phyloP scores from a whole-genome alignment of 2,888 invertebrate species.

The Cheiracanthium punctorium region DNA sequence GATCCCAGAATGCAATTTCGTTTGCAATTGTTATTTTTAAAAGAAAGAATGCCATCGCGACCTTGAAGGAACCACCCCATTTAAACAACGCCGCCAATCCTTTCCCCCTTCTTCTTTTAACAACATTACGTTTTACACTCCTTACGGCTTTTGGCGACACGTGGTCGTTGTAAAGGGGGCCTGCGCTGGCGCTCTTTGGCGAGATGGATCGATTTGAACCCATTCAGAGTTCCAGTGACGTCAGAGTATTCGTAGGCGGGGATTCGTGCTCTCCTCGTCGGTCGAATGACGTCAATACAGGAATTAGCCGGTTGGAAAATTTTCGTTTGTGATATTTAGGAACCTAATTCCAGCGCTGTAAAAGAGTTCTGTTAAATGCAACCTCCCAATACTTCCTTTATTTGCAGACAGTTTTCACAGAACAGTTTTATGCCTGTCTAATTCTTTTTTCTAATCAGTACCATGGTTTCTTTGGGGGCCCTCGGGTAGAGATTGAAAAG shows the following conservation, averaged over 20 bases:
- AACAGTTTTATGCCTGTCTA: too few relatives aligned
- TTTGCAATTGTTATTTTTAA: too few relatives aligned
- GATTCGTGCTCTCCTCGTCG: slow-evolving; percentile 58
- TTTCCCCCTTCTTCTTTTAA: not conserved
- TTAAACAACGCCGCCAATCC: not conserved
- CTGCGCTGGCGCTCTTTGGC: slow-evolving; percentile 66
- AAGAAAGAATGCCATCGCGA: not conserved
- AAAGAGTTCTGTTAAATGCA: too few relatives aligned
- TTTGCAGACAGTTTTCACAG: too few relatives aligned
- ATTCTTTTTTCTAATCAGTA: too few relatives aligned
- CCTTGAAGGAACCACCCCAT: not conserved
- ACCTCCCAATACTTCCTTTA: too few relatives aligned
- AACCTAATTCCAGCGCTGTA: slow-evolving; percentile 52
- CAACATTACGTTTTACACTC: slow-evolving; percentile 1
- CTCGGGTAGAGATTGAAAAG: too few relatives aligned
- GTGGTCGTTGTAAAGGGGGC: slow-evolving; percentile 35
- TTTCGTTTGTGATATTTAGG: slow-evolving; percentile 36
- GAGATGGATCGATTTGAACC: slow-evolving; percentile 60
- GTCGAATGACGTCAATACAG: slow-evolving; percentile 63
- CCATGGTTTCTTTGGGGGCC: too few relatives aligned
- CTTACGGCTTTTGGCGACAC: slow-evolving; percentile 65
- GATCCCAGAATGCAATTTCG: too few relatives aligned
- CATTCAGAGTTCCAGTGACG: slow-evolving; percentile 57
- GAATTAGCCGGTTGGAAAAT: slow-evolving; percentile 55
- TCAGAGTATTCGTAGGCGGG: slow-evolving; percentile 41